Percentiles rank a stretch among this genome's conserved stretches.
Evolutionary conservation across 2,113 vertebrate genomes (phyloP).

Genomic region (Ursus arctos): DNA sequence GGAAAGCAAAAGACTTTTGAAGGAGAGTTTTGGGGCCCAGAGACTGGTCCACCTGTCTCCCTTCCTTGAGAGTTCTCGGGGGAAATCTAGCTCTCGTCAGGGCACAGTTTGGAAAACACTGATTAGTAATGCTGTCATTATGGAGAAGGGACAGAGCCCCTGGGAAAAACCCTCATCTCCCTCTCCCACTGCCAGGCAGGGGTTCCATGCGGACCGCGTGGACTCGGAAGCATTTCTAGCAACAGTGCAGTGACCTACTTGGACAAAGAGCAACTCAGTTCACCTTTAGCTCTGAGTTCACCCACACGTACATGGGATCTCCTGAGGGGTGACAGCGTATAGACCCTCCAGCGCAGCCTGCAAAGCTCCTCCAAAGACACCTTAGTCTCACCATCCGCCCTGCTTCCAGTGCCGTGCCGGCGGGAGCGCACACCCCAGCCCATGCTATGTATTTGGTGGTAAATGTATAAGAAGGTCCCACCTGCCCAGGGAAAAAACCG

Average conservation of each 20-base stretch:
- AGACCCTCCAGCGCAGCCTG: neutral
- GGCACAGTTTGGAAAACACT: neutral
- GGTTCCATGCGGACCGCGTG: neutral
- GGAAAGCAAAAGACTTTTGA: neutral
- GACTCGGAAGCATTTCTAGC: neutral
- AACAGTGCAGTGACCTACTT: neutral
- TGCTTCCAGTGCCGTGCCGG: neutral
- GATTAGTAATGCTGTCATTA: neutral
- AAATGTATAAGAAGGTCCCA: neutral
- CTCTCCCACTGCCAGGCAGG: neutral
- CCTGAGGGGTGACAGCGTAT: neutral
- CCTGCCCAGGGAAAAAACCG: neutral
- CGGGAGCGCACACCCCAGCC: too few species aligned
- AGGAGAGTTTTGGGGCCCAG: neutral
- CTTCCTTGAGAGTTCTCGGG: neutral
- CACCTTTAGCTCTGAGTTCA: neutral
- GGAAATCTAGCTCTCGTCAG: neutral
- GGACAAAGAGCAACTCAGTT: neutral
- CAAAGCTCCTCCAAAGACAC: neutral
- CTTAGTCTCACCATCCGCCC: neutral
- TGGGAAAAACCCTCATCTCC: neutral
- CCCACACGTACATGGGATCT: neutral
- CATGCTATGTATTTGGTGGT: neutral
- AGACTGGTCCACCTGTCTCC: neutral
- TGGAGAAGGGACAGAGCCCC: neutral